phyloP scores from a whole-genome alignment of 2,797 vertebrate genomes.

The Acrossocheilus wenchowensis region DNA sequence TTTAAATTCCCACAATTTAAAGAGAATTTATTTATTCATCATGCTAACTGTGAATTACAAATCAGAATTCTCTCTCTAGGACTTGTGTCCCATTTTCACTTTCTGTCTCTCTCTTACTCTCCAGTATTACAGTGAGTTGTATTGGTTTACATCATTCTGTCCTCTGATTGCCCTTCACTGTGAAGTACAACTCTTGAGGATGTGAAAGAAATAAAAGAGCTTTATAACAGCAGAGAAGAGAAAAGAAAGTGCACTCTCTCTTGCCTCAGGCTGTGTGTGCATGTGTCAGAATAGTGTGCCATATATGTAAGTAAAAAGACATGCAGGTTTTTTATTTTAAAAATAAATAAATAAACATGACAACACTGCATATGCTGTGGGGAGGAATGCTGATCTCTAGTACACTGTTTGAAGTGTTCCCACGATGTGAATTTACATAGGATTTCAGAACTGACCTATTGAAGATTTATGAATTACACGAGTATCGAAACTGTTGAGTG shows the following conservation, averaged over 20 bases:
- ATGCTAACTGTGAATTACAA: neutral
- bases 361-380: neutral
- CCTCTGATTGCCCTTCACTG: slow-evolving; percentile 58
- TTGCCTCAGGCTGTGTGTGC: neutral
- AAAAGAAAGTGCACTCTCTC: slow-evolving; percentile 25
- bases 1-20: neutral
- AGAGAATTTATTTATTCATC: neutral
- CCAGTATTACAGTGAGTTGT: slow-evolving; percentile 52
- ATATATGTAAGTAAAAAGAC: slow-evolving; percentile 21
- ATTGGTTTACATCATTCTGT: slow-evolving; percentile 62
- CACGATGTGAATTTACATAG: slow-evolving; percentile 21
- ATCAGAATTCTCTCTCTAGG: slow-evolving; percentile 29
- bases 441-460: slow-evolving; percentile 16
- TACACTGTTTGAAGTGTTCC: slow-evolving; percentile 16
- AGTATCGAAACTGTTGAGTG: neutral
- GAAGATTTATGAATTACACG: slow-evolving; percentile 39
- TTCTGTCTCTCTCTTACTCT: slow-evolving; percentile 14
- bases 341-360: slow-evolving; percentile 13
- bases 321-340: neutral
- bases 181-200: slow-evolving; percentile 45
- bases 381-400: slow-evolving; percentile 23
- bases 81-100: slow-evolving; percentile 11
- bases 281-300: slow-evolving; percentile 20
- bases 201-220: slow-evolving; percentile 32
- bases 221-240: slow-evolving; percentile 21